Base-by-base conservation (phyloP, 1,140 invertebrate genomes). In the Panagrolaimus sp. region DNA sequence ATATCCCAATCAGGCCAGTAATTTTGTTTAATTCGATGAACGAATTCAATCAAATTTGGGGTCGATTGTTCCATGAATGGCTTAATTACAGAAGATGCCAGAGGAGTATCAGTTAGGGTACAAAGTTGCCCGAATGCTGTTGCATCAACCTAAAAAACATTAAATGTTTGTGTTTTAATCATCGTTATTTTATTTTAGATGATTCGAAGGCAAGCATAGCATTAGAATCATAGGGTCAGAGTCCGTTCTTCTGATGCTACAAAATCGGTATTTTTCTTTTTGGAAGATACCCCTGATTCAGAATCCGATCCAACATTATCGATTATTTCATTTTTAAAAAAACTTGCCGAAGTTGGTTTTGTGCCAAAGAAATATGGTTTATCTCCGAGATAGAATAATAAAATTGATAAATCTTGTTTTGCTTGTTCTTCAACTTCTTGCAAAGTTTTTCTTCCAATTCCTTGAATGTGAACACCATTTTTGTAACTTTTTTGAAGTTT, bases 291-390 rank as follows among this genome's bases (percentile, higher is more conserved):
- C n/a, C n/a, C n/a, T n/a, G n/a, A n/a, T n/a, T n/a, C n/a, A n/a
- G n/a, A n/a, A n/a, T n/a, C n/a, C n/a, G n/a, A n/a, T n/a, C n/a
- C n/a, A n/a, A n/a, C n/a, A n/a, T n/a, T n/a, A n/a, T n/a, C n/a
- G n/a, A n/a, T n/a, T n/a, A n/a, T n/a, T n/a, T n/a, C n/a, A n/a
- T n/a, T n/a, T n/a, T n/a, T n/a, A n/a, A n/a, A 38, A 38, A 38
- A 38, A 4, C 2, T 38, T 38, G 7, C 90, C 77, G 87, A 89
- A 71, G 90, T 90, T n/a, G 92, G 91, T 79, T 92, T 90, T 79
- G 94, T 91, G 26, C 93, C 93, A 81, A 94, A 94, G 88, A 95
- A 94, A 88, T 92, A 96, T 9, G 89, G 89, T 84, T 93, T 94
- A 87, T 73, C 65, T 17, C 71, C 71, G 1, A 73, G 75, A 15